phyloP scores from a whole-genome alignment of 2,113 vertebrate species.

The Aptenodytes forsteri region DNA sequence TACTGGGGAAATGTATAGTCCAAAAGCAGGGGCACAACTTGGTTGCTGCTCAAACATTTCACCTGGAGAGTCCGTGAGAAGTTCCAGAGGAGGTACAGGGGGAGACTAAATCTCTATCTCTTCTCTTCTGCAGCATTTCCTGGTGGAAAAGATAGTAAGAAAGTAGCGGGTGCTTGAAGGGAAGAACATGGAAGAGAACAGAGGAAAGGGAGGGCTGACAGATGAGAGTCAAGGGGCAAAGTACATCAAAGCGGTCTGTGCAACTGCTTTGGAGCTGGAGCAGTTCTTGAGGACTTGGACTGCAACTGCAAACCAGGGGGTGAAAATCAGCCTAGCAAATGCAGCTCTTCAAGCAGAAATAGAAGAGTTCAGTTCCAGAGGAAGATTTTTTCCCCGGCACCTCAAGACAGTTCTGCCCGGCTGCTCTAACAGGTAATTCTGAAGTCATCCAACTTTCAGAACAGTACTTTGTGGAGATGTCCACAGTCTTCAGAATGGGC shows the following conservation, averaged over 20 bases:
- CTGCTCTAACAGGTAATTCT: not conserved
- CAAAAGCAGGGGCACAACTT: not conserved
- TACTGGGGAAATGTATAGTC: not conserved
- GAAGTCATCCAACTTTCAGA: not conserved
- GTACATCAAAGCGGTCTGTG: not conserved
- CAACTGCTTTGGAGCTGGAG: not conserved
- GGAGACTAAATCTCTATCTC: not conserved
- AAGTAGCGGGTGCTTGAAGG: not conserved
- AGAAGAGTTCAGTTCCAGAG: not conserved
- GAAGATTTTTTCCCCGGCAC: not conserved
- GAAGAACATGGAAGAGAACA: not conserved
- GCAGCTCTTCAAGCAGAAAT: not conserved
- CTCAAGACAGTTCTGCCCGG: not conserved
- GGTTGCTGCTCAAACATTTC: not conserved
- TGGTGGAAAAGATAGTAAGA: not conserved
- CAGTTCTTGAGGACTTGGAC: not conserved
- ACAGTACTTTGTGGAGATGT: not conserved
- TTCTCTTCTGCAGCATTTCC: not conserved
- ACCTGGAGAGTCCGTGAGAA: not conserved
- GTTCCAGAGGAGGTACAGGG: not conserved
- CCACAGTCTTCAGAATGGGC: not conserved
- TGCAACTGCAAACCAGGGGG: not conserved
- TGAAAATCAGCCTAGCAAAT: not conserved
- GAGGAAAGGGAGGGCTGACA: not conserved
- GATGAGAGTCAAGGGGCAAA: not conserved